phyloP scores from a whole-genome alignment of 2,888 invertebrate genomes.

The Drosophila phalerata region DNA sequence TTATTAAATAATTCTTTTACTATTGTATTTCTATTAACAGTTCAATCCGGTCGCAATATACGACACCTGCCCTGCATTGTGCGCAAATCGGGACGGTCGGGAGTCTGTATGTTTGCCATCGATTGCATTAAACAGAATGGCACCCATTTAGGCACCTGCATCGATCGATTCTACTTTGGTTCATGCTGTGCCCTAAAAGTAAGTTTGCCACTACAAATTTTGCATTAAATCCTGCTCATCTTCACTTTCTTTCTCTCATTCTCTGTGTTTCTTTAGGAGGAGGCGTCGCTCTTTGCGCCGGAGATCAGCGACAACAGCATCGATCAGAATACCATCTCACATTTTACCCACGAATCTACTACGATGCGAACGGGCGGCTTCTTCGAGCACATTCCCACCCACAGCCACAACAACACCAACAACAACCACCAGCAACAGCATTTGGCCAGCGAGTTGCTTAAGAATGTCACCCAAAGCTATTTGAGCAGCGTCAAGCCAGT shows the following conservation, averaged over 20 bases:
- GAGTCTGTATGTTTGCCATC: conserved; percentile 97
- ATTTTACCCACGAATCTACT: conserved; percentile 84
- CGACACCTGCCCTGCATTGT: conserved; percentile 95
- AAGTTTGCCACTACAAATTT: conserved; percentile 27
- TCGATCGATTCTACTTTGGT: conserved; percentile 97
- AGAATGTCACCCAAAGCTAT: conserved; percentile 78
- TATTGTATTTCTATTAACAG: conserved; percentile 84
- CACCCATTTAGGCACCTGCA: conserved; percentile 95
- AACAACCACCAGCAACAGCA: conserved; percentile 45
- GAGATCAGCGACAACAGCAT: conserved; percentile 86
- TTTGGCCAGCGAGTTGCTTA: conserved; percentile 65
- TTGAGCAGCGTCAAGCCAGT: conserved; percentile 63
- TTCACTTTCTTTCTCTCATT: not conserved
- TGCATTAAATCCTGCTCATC: not conserved
- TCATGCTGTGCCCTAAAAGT: conserved; percentile 94
- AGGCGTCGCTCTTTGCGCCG: conserved; percentile 76
- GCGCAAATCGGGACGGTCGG: conserved; percentile 91
- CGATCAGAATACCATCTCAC: conserved; percentile 86
- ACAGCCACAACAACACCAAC: conserved; percentile 12
- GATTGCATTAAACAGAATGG: conserved; percentile 96
- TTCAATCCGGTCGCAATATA: conserved; percentile 94
- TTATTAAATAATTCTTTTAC: not conserved
- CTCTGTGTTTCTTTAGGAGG: conserved; percentile 49
- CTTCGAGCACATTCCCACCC: conserved; percentile 61
- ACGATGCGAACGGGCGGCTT: conserved; percentile 81